Evolutionary conservation across 2,113 vertebrate genomes (phyloP).

Genomic region (Cichladusa arquata): DNA sequence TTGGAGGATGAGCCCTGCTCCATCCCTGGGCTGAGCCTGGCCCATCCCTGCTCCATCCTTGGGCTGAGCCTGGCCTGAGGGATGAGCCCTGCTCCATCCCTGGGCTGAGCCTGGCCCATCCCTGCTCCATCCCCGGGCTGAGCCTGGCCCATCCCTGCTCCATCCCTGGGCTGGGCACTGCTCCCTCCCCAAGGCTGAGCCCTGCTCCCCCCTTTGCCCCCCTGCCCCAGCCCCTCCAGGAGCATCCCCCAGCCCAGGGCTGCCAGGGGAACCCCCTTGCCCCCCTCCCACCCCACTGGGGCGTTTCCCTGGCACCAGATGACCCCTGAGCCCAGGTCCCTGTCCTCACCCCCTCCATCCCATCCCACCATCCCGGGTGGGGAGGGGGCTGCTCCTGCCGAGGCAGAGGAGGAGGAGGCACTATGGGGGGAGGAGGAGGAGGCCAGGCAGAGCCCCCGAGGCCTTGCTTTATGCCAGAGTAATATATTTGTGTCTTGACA

Average conservation of each 20-base stretch:
- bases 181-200: no score
- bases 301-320: rapidly evolving
- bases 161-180: background rate
- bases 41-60: no score
- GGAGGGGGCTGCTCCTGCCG: background rate
- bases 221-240: background rate
- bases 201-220: background rate
- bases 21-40: background rate
- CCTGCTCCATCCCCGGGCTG: no score
- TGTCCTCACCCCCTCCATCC: background rate
- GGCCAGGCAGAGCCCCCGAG: background rate
- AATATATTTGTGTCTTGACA: background rate
- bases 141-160: background rate
- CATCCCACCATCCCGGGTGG: background rate
- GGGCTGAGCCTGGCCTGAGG: no score
- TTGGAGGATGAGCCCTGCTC: background rate
- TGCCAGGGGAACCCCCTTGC: background rate
- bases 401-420: background rate
- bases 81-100: background rate
- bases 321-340: background rate
- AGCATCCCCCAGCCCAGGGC: background rate
- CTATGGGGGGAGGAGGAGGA: background rate
- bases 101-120: no score
- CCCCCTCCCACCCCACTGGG: rapidly evolving
- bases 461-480: background rate